Percentiles rank a stretch among this genome's conserved stretches.
phyloP scores from a whole-genome alignment of 2,113 vertebrate genomes.

The Zootoca vivipara region DNA sequence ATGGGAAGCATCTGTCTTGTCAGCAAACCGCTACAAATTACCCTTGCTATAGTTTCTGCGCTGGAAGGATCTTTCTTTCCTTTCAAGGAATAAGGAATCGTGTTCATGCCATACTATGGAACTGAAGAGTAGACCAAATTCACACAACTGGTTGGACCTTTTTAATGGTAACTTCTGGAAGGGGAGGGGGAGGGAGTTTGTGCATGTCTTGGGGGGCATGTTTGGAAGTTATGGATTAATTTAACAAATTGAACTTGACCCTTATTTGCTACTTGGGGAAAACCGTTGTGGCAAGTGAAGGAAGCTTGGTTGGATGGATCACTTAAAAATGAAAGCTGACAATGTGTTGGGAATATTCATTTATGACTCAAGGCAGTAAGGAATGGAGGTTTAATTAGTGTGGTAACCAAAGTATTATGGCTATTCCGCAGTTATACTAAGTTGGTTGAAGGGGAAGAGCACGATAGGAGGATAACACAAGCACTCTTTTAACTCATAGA shows the following conservation, averaged over 20 bases:
- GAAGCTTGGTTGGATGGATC: constrained; percentile 1
- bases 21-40: neutral
- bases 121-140: neutral
- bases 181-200: neutral
- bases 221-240: neutral
- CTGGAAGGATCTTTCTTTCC: neutral
- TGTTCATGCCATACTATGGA: fast-evolving
- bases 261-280: constrained; percentile 2
- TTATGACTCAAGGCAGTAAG: fast-evolving
- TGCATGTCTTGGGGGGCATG: neutral
- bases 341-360: neutral
- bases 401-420: constrained; percentile 21
- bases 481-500: neutral
- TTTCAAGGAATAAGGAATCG: neutral
- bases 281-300: neutral
- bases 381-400: neutral
- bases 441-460: neutral
- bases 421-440: constrained; percentile 21
- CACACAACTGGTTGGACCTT: fast-evolving
- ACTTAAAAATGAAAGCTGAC: neutral
- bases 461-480: neutral
- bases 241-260: neutral
- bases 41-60: neutral
- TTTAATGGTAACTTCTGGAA: neutral
- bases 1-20: constrained; percentile 75